Evolutionary conservation across 2,797 vertebrate species (phyloP).

Genomic region (Gephyroberyx darwinii): DNA sequence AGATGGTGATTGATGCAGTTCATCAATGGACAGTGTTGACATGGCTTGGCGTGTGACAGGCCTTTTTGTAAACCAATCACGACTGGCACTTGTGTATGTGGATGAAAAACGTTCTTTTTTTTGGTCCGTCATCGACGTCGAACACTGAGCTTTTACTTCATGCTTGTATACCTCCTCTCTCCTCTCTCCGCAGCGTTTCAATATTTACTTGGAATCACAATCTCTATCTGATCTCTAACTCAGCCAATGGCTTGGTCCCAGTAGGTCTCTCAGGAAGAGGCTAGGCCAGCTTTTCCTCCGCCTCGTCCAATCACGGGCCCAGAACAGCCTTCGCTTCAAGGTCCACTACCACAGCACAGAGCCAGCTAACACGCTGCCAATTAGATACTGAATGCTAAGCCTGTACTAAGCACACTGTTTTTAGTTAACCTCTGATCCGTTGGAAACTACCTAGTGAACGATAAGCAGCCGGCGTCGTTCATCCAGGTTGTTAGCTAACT

Average conservation of each 20-base stretch:
- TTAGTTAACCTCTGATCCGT: slow-evolving; percentile 27
- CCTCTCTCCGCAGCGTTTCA: slow-evolving; percentile 13
- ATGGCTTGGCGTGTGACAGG: slow-evolving; percentile 21
- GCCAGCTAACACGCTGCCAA: slow-evolving; percentile 65
- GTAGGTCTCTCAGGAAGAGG: slow-evolving; percentile 64
- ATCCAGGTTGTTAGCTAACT: slow-evolving; percentile 32
- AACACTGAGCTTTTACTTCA: slow-evolving; percentile 13
- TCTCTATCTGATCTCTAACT: slow-evolving; percentile 67
- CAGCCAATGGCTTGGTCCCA: slow-evolving; percentile 53
- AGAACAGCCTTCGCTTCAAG: slow-evolving; percentile 64
- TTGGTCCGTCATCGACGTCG: not conserved
- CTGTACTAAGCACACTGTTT: slow-evolving; percentile 30
- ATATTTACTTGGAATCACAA: slow-evolving; percentile 43
- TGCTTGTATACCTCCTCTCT: slow-evolving; percentile 5
- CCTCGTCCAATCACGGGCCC: slow-evolving; percentile 53
- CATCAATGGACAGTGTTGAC: slow-evolving; percentile 35
- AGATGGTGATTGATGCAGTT: slow-evolving; percentile 39
- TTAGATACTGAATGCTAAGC: slow-evolving; percentile 68
- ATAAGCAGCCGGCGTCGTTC: slow-evolving; percentile 41
- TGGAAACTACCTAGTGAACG: slow-evolving; percentile 37
- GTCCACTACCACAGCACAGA: slow-evolving; percentile 67
- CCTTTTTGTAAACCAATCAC: slow-evolving; percentile 37
- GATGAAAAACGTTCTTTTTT: slow-evolving; percentile 5
- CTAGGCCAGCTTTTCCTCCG: slow-evolving; percentile 56
- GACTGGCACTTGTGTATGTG: slow-evolving; percentile 29